Percentiles rank a stretch among this genome's conserved stretches.
These are phyloP conservation scores for Podarcis siculus DNA, from an alignment of 2,797 vertebrate species.

Conservation along the genomic window DNA sequence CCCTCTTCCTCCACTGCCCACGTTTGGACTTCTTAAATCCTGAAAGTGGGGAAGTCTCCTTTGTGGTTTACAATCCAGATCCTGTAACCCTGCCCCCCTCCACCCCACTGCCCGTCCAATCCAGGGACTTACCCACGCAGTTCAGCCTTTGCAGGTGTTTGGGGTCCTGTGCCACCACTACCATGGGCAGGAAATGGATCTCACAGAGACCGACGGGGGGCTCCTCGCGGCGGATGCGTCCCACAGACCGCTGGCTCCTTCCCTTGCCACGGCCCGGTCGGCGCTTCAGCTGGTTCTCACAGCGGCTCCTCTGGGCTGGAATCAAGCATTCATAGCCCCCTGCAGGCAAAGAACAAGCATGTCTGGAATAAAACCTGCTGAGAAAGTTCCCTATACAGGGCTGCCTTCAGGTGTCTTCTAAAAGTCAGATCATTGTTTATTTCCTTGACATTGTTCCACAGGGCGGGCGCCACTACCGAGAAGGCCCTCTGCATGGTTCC, in stretches of 20 bases:
- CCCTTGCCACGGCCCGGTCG: conserved; percentile 67
- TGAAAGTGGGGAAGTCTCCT: not conserved
- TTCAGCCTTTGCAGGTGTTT: conserved; percentile 19
- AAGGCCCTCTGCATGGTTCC: too few relatives aligned
- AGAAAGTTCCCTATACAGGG: not conserved
- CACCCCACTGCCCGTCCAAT: not conserved
- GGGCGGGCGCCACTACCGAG: too few relatives aligned
- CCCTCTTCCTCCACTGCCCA: not conserved
- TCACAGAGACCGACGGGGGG: conserved; percentile 77
- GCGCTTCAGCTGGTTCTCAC: conserved; percentile 83
- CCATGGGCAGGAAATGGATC: conserved; percentile 84
- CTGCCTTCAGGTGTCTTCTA: not conserved
- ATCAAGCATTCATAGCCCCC: conserved; percentile 81
- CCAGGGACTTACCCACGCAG: conserved; percentile 76
- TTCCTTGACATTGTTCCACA: too few relatives aligned
- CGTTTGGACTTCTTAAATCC: not conserved
- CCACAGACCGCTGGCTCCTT: conserved; percentile 40
- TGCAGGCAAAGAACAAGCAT: not conserved
- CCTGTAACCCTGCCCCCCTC: not conserved
- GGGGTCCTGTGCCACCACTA: conserved; percentile 76
- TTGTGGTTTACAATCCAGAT: not conserved
- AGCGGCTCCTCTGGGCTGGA: conserved; percentile 74
- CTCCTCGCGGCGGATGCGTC: conserved; percentile 57
- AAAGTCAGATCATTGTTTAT: too few relatives aligned
- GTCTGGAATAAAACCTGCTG: not conserved